Evolutionary conservation across 2,888 invertebrate species (phyloP), one percentile per base, ranked within the genome.

Genomic region (Agonum fuliginosum): DNA sequence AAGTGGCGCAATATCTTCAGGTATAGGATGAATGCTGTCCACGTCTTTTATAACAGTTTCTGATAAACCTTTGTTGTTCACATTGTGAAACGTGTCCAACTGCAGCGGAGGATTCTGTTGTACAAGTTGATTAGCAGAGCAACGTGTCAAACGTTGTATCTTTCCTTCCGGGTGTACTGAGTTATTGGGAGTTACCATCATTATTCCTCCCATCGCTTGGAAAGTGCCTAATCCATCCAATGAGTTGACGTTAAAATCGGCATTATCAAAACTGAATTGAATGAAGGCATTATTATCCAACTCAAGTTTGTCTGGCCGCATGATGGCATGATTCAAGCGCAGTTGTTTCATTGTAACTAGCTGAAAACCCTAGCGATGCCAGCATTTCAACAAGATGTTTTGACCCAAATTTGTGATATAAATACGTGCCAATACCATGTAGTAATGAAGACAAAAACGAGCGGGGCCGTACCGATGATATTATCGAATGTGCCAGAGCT

Each of bases 401-500:
- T n/a, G 82, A 82, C 20, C 81, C 82, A 78, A 71, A 81, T 75
- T 81, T 82, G 73, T 81, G 74, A 67, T 81, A 77, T 37, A 82
- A 51, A 79, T 80, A 80, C 37, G 71, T 76, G 43, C 74, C 72
- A 12, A 79, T 30, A 62, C 78, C 79, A 17, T 78, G 30, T 17
- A 70, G 80, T 6, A 80, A 8, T 24, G 79, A n/a, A n/a, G 80
- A 81, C n/a, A 78, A 19, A 75, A 81, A 81, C 20, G 79, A 79
- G 71, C 46, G 62, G 8, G 81, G 80, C 54, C 78, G 8, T 41
- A 12, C 4, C 12, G 10, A 8, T 2, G 41, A 8, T n/a, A 41
- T 41, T 41, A 3, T 10, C 8, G 4, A 41, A 41, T 10, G 41
- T 10, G 10, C 41, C 4, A 41, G 41, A 41, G 41, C 10, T n/a